Percentiles rank a stretch among this genome's conserved stretches.
Conservation (phyloP, 2,797 vertebrate species). For the Chiloscyllium punctatum region DNA sequence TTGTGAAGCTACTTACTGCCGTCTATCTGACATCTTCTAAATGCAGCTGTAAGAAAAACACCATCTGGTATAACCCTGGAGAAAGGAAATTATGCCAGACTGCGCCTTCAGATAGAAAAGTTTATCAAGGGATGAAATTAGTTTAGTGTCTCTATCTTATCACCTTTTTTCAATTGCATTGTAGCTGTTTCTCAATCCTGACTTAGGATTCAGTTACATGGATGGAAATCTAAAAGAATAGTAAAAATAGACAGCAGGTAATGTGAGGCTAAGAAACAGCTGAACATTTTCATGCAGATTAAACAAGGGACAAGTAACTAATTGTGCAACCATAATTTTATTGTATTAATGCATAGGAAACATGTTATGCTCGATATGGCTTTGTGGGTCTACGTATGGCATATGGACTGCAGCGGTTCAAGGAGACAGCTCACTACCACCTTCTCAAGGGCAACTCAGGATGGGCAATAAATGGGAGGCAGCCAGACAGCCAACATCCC, state of each 20-base stretch:
- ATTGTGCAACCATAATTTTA: not conserved
- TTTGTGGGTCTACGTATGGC: too few species aligned
- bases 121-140: not conserved
- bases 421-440: too few species aligned
- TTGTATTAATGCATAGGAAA: not conserved
- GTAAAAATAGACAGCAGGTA: not conserved
- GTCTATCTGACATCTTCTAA: conserved; percentile 11
- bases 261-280: not conserved
- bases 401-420: too few species aligned
- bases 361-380: not conserved
- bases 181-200: not conserved
- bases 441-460: too few species aligned
- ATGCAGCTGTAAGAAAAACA: not conserved
- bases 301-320: not conserved
- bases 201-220: not conserved
- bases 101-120: not conserved
- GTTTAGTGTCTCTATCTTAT: not conserved
- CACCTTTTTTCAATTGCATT: not conserved
- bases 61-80: not conserved
- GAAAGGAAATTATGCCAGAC: conserved; percentile 20
- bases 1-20: not conserved
- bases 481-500: too few species aligned
- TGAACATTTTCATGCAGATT: not conserved
- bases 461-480: too few species aligned
- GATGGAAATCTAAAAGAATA: not conserved